Evolutionary conservation across 2,888 invertebrate genomes (phyloP).

Genomic region (Barypeithes pellucidus): DNA sequence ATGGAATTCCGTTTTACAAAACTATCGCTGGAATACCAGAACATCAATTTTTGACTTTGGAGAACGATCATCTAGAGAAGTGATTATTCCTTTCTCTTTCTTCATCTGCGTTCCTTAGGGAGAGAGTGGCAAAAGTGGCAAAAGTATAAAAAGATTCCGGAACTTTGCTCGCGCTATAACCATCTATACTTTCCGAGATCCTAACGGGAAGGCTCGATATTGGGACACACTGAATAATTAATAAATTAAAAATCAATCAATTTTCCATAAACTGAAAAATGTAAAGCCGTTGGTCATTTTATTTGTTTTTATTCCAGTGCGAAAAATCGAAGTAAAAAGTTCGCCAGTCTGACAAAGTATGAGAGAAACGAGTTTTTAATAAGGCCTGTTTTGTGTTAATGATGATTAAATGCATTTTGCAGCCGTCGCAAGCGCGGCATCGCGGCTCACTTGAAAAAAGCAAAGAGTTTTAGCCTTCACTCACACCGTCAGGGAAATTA

Average conservation of each 20-base stretch:
- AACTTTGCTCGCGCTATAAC: too few relatives aligned
- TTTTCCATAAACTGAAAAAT: neutral
- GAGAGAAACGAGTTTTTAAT: slow-evolving; percentile 32
- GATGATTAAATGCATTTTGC: slow-evolving; percentile 31
- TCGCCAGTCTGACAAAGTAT: slow-evolving; percentile 21
- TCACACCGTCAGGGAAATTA: neutral
- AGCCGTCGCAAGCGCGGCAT: slow-evolving; percentile 18
- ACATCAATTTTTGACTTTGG: too few relatives aligned
- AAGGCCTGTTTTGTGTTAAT: slow-evolving; percentile 29
- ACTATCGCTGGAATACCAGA: too few relatives aligned
- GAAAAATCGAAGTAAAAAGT: slow-evolving; percentile 21
- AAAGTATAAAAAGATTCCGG: too few relatives aligned
- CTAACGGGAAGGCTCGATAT: too few relatives aligned
- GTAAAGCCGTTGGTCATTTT: neutral
- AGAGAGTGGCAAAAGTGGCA: too few relatives aligned
- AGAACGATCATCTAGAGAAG: too few relatives aligned
- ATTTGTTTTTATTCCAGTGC: slow-evolving; percentile 9
- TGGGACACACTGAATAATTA: too few relatives aligned
- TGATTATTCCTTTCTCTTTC: too few relatives aligned
- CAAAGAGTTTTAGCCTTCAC: slow-evolving; percentile 6
- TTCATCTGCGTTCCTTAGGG: too few relatives aligned
- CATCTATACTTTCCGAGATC: too few relatives aligned
- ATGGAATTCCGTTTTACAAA: too few relatives aligned
- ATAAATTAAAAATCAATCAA: neutral
- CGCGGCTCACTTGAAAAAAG: neutral